A percentile compares a stretch with the other conserved stretches of the same genome.
These are phyloP conservation scores for Noctua comes DNA, from an alignment of 2,888 invertebrate species.

Conservation along the genomic window DNA sequence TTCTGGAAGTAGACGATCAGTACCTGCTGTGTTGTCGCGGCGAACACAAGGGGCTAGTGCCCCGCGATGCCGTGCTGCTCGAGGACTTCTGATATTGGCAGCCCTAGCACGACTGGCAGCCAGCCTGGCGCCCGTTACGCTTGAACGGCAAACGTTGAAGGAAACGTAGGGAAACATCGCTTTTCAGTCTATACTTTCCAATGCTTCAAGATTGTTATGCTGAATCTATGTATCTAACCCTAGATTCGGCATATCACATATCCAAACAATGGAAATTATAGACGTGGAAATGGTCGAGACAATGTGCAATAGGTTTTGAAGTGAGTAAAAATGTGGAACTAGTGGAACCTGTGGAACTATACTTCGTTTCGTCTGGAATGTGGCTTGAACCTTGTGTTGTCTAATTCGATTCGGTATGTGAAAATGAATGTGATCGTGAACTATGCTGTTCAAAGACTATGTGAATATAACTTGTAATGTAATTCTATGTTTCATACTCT, in stretches of 20 bases:
- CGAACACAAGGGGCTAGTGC: conserved; percentile 94
- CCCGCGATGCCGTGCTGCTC: conserved; percentile 92
- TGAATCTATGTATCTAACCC: conserved; percentile 23
- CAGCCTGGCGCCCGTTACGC: conserved; percentile 84
- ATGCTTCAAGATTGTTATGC: conserved; percentile 16
- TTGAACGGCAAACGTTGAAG: conserved; percentile 69
- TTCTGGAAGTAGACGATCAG: conserved; percentile 94
- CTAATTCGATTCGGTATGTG: conserved; percentile 65
- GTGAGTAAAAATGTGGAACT: conserved; percentile 41
- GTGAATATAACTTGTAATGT: conserved; percentile 74
- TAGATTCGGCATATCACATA: conserved; percentile 29
- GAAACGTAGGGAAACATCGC: conserved; percentile 18
- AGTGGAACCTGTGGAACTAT: conserved; percentile 36
- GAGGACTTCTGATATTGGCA: conserved; percentile 89
- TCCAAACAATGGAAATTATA: conserved; percentile 28
- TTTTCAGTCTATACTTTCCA: conserved; percentile 32
- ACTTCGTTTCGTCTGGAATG: conserved; percentile 53
- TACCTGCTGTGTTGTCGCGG: conserved; percentile 94
- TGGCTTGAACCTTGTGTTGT: conserved; percentile 67
- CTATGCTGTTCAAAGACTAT: conserved; percentile 75
- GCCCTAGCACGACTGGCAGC: conserved; percentile 86
- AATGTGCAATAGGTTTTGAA: conserved; percentile 62
- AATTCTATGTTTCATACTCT: conserved; percentile 67
- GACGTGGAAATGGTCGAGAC: conserved; percentile 34
- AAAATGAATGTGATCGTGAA: conserved; percentile 63